Evolutionary conservation across 2,888 invertebrate genomes (phyloP), one percentile per base, ranked within the genome.

Genomic region (Stenodera caucasica): DNA sequence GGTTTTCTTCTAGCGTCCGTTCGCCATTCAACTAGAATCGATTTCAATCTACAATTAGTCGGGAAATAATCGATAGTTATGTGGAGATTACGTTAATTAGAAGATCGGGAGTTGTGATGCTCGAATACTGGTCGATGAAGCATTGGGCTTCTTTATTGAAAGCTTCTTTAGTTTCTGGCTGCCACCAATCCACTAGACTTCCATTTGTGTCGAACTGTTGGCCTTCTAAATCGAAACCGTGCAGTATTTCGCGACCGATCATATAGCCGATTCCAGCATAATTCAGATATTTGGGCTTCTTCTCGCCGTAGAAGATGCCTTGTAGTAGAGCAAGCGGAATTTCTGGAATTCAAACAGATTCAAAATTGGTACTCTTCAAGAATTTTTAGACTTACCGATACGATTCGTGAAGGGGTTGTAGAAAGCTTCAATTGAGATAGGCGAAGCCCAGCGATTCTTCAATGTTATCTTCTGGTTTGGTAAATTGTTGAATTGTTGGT

Each of bases 151-250:
- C 91, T 67, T 90, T 85, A 56, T 94, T 82, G 78, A 94, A 97
- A 18, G 89, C 88, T 67, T 87, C 85, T 73, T 94, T 91, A 0
- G 96, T 96, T 65, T 85, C 83, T 53, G 89, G 84, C 67, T 90
- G 88, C 96, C 96, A 97, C 97, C 97, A 97, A 74, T 96, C 93
- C 0, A 91, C 87, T 65, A 96, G 82, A 80, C 96, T 96, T 12
- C 97, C 97, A 66, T 92, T 86, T 67, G 92, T 90, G 80, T 97
- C 95, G 76, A 94, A 97, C 82, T 95, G 94, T 51, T 96, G 88
- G 55, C 97, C 95, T 84, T 90, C 90, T 75, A 92, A 91, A 75
- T 93, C 93, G 73, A 94, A 94, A 11, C 93, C 93, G 75, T 95
- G 95, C 0, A 94, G 94, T 55, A 96, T 93, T 82, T 95, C 95